Evolutionary conservation across 2,113 vertebrate genomes (phyloP), one percentile per base, ranked within the genome.

Genomic region (Cebidichthys violaceus): DNA sequence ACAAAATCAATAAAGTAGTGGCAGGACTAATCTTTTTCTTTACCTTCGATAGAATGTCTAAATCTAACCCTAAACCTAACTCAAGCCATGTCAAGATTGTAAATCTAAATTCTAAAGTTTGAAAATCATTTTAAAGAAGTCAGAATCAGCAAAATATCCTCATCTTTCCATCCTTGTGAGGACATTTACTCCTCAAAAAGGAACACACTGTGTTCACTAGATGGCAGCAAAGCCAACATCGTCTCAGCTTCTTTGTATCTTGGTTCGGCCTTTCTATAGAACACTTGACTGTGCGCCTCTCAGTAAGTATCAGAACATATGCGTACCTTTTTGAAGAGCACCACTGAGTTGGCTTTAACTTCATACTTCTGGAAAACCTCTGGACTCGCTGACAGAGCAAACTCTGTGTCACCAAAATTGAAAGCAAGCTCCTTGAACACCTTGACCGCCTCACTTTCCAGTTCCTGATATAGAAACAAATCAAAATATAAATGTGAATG

Each of bases 251-350:
- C 1, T 39, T 39, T 18, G 2, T 22, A 0, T 57, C 29, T 31
- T 22, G 24, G 13, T 10, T 9, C 6, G 15, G 4, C 15, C 35
- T 70, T 17, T 15, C 1, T 9, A 0, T 27, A 4, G 57, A 31
- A 65, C 57, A 24, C 24, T 31, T 13, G 29, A 27, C 24, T 59
- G 17, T 6, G 3, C 35, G 22, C 35, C 8, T 27, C 15, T 74
- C n/a, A 33, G 2, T 52, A 3, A 22, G 24, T 9, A 17, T 61
- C 8, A 31, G 1, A 11, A 9, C 22, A 35, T 9, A 10, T 6
- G 43, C 77, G 18, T 82, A 98, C 98, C 96, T 97, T 97, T 89
- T 97, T 98, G 85, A 98, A 97, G n/a, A 99, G 93, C 60, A 97
- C 94, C 69, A 98, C 79, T 0, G 95, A 92, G 88, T 95, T 94